Conservation (phyloP, 92 coral and sea anemone genomes). For the Parazoanthus swiftii region DNA sequence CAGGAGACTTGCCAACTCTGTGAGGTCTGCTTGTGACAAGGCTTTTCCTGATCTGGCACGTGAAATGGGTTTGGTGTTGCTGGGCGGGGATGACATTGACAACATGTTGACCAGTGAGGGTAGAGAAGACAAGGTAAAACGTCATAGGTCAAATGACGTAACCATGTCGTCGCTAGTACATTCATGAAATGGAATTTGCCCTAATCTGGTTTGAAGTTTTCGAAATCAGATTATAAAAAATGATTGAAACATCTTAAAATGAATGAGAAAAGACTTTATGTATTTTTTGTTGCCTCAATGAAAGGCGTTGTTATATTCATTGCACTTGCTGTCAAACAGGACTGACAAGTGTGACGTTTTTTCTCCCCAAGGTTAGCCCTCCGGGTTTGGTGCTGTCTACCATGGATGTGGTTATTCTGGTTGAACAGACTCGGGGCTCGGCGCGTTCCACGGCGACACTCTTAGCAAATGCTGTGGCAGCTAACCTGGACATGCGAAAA, state of each 20-base stretch:
- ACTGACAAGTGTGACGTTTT: neutral
- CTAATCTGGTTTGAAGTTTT: neutral
- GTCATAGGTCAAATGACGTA: too few relatives aligned
- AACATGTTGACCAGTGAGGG: conserved; percentile 60
- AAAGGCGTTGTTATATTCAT: neutral
- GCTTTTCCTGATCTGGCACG: conserved; percentile 91
- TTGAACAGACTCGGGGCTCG: conserved; percentile 48
- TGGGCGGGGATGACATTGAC: conserved; percentile 56
- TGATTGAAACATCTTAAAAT: too few relatives aligned
- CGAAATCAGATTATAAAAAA: too few relatives aligned
- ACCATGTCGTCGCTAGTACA: neutral
- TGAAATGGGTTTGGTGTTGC: conserved; percentile 92
- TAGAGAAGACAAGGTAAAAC: conserved; percentile 76
- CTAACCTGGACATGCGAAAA: conserved; percentile 78
- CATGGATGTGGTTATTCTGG: conserved; percentile 75
- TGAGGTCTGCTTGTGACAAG: conserved; percentile 64
- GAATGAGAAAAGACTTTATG: neutral
- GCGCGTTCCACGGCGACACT: conserved; percentile 35
- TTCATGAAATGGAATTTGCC: neutral
- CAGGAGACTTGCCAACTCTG: conserved; percentile 54
- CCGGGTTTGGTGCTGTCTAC: conserved; percentile 87
- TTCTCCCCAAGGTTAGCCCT: conserved; percentile 71
- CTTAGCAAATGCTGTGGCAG: conserved; percentile 75
- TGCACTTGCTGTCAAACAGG: neutral
- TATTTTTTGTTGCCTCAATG: too few relatives aligned